Percentiles rank a stretch among this genome's conserved stretches.
These are phyloP conservation scores for Apodemia mormo DNA, from an alignment of 2,888 invertebrate genomes.

Conservation along the genomic window DNA sequence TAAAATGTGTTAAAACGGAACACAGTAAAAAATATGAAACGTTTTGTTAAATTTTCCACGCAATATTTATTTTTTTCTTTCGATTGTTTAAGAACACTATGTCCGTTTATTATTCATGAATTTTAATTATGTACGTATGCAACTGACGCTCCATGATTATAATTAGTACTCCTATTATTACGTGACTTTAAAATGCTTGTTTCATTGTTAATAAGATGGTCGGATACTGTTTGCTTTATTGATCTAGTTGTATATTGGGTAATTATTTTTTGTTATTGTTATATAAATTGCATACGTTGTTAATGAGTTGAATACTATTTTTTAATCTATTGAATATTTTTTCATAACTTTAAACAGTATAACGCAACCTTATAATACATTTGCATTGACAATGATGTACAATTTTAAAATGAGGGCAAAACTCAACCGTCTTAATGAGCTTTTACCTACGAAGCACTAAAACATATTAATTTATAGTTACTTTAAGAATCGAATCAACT, in stretches of 20 bases:
- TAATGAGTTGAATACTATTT: neutral
- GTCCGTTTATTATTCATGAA: constrained; percentile 22
- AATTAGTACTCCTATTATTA: constrained; percentile 63
- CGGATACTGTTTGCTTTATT: constrained; percentile 41
- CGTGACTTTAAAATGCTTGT: constrained; percentile 50
- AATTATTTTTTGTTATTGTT: constrained; percentile 43
- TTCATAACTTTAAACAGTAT: neutral
- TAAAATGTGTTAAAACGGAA: constrained; percentile 58
- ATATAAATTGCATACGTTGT: constrained; percentile 20
- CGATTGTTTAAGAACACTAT: constrained; percentile 25
- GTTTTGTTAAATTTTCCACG: constrained; percentile 42
- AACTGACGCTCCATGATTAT: constrained; percentile 46
- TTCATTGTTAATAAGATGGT: constrained; percentile 57
- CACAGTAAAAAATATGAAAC: constrained; percentile 34
- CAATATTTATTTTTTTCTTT: constrained; percentile 44
- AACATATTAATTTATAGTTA: no score
- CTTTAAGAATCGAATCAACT: no score
- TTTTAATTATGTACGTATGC: constrained; percentile 27
- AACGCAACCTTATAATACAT: neutral
- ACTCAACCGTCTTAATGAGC: no score
- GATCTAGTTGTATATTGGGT: constrained; percentile 38
- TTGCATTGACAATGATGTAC: no score
- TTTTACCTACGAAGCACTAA: no score
- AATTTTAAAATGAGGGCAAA: no score
- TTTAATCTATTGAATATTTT: neutral